A percentile compares a stretch with the other conserved stretches of the same genome.
These are phyloP conservation scores for Lamproptera curius DNA, from an alignment of 2,888 invertebrate genomes.

Conservation along the genomic window DNA sequence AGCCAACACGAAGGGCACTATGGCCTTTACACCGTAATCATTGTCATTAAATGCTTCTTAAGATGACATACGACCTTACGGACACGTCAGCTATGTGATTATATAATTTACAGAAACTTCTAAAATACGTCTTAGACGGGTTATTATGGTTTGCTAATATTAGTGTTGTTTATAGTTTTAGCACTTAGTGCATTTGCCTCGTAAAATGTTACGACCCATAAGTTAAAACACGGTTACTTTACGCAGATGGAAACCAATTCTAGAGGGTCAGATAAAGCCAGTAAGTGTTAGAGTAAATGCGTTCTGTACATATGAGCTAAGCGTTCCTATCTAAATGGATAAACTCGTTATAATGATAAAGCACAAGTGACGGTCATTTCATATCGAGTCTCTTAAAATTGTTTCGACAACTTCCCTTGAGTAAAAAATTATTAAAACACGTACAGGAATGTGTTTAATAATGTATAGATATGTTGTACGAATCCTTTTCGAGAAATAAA, in stretches of 20 bases:
- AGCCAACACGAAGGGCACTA: not conserved
- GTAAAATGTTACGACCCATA: constrained; percentile 16
- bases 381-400: too few relatives aligned
- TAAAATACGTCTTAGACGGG: too few relatives aligned
- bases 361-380: not conserved
- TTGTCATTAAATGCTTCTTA: constrained; percentile 4
- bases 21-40: constrained; percentile 1
- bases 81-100: not conserved
- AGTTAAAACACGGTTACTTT: too few relatives aligned
- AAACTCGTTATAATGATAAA: constrained; percentile 25
- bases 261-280: constrained; percentile 21
- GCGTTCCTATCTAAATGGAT: constrained; percentile 26
- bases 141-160: constrained; percentile 8
- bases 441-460: too few relatives aligned
- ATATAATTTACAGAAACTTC: constrained; percentile 1
- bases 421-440: too few relatives aligned
- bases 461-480: too few relatives aligned
- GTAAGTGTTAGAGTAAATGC: constrained; percentile 7
- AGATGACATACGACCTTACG: constrained; percentile 10
- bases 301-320: not conserved
- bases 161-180: constrained; percentile 7
- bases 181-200: constrained; percentile 10
- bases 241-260: constrained; percentile 5
- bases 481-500: too few relatives aligned
- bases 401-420: too few relatives aligned